These are phyloP conservation scores for Apomyelois bistriatella DNA, from an alignment of 2,888 invertebrate genomes.

Conservation along the genomic window DNA sequence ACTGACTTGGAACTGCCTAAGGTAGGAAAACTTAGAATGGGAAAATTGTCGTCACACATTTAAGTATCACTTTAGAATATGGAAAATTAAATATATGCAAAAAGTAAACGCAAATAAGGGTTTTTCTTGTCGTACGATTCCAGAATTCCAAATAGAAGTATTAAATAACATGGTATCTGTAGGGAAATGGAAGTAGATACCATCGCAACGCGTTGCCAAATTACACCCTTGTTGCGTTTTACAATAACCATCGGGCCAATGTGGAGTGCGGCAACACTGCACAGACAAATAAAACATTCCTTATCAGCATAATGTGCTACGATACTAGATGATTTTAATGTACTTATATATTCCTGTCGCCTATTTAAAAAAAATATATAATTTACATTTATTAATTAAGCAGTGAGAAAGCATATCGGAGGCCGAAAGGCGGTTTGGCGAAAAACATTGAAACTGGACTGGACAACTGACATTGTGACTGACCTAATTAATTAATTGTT, in stretches of 20 bases:
- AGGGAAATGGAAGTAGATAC: constrained; percentile 65
- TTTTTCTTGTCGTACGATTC: constrained; percentile 41
- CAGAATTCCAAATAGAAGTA: constrained; percentile 67
- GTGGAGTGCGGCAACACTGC: constrained; percentile 3
- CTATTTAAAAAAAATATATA: background rate
- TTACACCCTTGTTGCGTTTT: constrained; percentile 70
- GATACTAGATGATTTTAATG: background rate
- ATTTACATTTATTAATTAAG: too few relatives aligned
- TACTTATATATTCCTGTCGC: background rate
- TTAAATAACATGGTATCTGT: constrained; percentile 73
- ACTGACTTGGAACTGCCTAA: too few relatives aligned
- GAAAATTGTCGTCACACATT: too few relatives aligned
- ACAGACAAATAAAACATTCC: constrained; percentile 6
- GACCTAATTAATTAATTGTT: too few relatives aligned
- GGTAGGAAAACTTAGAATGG: too few relatives aligned
- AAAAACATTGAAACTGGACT: too few relatives aligned
- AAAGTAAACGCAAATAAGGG: constrained; percentile 38
- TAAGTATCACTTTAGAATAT: too few relatives aligned
- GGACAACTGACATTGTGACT: too few relatives aligned
- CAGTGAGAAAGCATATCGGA: too few relatives aligned
- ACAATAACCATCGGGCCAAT: constrained; percentile 46
- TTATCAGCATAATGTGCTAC: background rate
- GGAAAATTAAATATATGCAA: background rate
- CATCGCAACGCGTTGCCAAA: constrained; percentile 71
- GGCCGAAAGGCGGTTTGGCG: too few relatives aligned